Percentiles rank a stretch among this genome's conserved stretches.
Evolutionary conservation across 2,113 vertebrate species (phyloP).

Genomic region (Thalassarche chlororhynchos): DNA sequence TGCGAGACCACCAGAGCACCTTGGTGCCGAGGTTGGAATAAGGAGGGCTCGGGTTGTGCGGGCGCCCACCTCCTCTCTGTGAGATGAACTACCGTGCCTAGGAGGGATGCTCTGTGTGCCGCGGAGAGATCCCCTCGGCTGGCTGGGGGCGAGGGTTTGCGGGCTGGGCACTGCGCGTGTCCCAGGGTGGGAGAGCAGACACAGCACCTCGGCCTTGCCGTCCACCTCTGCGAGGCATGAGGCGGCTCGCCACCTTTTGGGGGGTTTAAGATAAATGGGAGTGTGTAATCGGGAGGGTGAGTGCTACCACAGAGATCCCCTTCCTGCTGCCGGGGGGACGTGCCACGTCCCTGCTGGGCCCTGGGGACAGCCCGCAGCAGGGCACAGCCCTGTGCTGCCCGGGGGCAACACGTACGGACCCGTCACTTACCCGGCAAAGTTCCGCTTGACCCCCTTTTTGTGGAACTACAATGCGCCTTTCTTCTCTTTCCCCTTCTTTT

Average conservation of each 20-base stretch:
- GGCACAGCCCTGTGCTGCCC: neutral
- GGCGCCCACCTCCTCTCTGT: fast-evolving
- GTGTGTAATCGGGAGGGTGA: neutral
- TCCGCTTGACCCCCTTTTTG: constrained; percentile 50
- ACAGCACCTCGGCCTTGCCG: neutral
- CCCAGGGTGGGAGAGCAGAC: fast-evolving
- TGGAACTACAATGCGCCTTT: constrained; percentile 35
- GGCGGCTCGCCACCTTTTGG: neutral
- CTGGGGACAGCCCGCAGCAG: neutral
- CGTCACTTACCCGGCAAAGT: neutral
- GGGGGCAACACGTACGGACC: neutral
- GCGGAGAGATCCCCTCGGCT: fast-evolving
- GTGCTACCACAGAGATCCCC: neutral
- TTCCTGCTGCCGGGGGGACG: neutral
- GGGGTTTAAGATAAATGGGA: neutral
- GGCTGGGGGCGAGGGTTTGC: neutral
- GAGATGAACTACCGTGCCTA: fast-evolving
- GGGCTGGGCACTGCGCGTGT: neutral
- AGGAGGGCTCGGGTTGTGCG: neutral
- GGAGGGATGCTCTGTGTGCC: neutral
- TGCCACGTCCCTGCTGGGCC: neutral
- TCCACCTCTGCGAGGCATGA: fast-evolving
- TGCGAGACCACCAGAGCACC: too few species aligned
- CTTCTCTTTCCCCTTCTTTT: neutral
- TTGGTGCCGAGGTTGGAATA: fast-evolving